These are phyloP conservation scores for Proterorhinus semilunaris DNA, from an alignment of 2,113 vertebrate genomes.

Conservation along the genomic window DNA sequence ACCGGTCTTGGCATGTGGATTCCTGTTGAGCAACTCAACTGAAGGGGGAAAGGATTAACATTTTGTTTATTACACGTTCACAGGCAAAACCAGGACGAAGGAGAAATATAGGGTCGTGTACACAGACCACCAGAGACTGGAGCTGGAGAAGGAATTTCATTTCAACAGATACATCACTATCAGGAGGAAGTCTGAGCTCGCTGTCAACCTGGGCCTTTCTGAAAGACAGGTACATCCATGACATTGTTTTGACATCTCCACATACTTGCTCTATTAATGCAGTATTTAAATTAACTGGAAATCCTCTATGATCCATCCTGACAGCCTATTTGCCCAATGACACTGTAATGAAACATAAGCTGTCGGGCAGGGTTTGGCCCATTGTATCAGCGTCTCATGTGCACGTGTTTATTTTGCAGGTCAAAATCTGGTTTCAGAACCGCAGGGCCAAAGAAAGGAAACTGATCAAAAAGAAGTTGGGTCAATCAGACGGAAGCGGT, in stretches of 20 bases:
- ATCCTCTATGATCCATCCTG: neutral
- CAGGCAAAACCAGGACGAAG: conserved; percentile 97
- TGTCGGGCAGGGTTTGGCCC: neutral
- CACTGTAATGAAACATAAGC: no score
- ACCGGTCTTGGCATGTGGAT: conserved; percentile 48
- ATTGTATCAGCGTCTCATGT: neutral
- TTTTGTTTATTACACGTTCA: conserved; percentile 4
- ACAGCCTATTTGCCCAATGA: no score
- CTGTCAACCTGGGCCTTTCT: conserved; percentile 90
- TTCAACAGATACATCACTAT: conserved; percentile 96
- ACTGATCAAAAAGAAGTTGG: conserved; percentile 92
- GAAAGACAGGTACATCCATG: conserved; percentile 86
- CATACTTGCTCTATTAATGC: neutral
- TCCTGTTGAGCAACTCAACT: conserved; percentile 12
- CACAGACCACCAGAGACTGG: conserved; percentile 92
- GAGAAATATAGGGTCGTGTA: conserved; percentile 96
- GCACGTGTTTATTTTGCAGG: conserved; percentile 67
- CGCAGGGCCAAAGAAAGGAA: conserved; percentile 92
- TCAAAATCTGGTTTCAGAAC: conserved; percentile 98
- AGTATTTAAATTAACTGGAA: neutral
- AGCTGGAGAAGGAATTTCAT: conserved; percentile 96
- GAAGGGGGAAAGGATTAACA: conserved; percentile 1
- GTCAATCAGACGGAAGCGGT: conserved; percentile 86
- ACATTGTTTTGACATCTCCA: neutral
- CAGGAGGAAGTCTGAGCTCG: conserved; percentile 90